Conservation (phyloP, 2,797 vertebrate species). For the Parauchenoglanis ngamensis region DNA sequence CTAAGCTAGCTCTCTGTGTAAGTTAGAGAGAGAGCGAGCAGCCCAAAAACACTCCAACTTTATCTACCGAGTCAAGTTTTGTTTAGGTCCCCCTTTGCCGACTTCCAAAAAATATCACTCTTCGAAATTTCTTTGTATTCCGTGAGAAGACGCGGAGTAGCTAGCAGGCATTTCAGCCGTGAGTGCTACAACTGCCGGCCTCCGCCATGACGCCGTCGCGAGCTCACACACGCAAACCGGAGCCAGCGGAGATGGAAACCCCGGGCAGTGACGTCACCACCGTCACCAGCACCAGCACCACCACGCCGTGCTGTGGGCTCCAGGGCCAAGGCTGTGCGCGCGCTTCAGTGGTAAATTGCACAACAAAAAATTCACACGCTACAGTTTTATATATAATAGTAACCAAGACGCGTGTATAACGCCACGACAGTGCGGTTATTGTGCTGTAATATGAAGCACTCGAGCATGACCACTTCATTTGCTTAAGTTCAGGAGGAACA, state of each 20-base stretch:
- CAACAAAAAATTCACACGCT: neutral
- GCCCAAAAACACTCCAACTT: slow-evolving; percentile 58
- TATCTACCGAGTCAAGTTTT: slow-evolving; percentile 44
- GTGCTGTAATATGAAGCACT: slow-evolving; percentile 1
- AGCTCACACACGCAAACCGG: slow-evolving; percentile 56
- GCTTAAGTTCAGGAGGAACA: neutral
- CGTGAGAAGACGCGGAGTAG: slow-evolving; percentile 53
- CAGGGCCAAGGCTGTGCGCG: neutral
- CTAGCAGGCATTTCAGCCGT: slow-evolving; percentile 71
- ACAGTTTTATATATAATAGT: neutral
- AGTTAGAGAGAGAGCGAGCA: slow-evolving; percentile 32
- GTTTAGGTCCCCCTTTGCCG: slow-evolving; percentile 21
- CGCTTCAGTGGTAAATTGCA: neutral
- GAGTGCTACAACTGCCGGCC: slow-evolving; percentile 76
- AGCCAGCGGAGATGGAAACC: slow-evolving; percentile 74
- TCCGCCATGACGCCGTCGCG: slow-evolving; percentile 80
- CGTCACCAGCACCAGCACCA: slow-evolving; percentile 38
- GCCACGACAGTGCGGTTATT: neutral
- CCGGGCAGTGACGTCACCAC: slow-evolving; percentile 78
- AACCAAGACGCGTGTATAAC: too few species aligned
- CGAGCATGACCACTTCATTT: slow-evolving; percentile 2
- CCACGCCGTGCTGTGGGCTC: neutral
- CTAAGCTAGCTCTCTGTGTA: slow-evolving; percentile 66
- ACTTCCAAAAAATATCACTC: slow-evolving; percentile 14
- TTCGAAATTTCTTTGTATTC: slow-evolving; percentile 57